Evolutionary conservation across 2,888 invertebrate genomes (phyloP), one percentile per base, ranked within the genome.

Genomic region (Harmothoe impar): DNA sequence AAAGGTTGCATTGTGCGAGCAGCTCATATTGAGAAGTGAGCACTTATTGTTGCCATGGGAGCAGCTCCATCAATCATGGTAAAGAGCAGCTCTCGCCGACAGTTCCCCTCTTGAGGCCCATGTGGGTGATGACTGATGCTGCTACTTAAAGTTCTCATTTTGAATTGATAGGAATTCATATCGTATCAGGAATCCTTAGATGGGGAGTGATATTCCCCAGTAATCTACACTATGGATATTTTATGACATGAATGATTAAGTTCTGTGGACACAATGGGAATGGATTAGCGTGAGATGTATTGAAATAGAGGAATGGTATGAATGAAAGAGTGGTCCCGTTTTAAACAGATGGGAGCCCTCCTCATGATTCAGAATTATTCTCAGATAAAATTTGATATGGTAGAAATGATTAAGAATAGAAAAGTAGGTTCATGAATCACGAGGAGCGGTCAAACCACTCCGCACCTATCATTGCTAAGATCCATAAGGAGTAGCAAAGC

Each of bases 31-130:
- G 62, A 62, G 62, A 62, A n/a, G 62, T 62, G 62, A 62, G 62
- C 62, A 62, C 20, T 62, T 62, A 62, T 25, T 72, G 72, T 72
- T 72, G 72, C 72, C 72, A 72, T 72, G 72, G 72, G 29, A 72
- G 25, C 72, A 29, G 31, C 20, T n/a, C 72, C 72, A 72, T 72
- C 72, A 15, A 72, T 72, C 25, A 72, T 25, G 29, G 29, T 72
- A 31, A 31, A 72, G 72, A 31, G 72, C 72, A 29, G 25, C 17
- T 29, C 25, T 15, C 31, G 29, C 29, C 1, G 31, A 29, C 72
- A 72, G 72, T 23, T n/a, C 62, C 62, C 62, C 62, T 62, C 62
- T 62, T n/a, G 23, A 62, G 62, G 62, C 0, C n/a, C 62, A n/a
- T n/a, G 62, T 15, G 20, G 62, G 23, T n/a, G n/a, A 62, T 62